Conservation (phyloP, 1,140 invertebrate genomes). For the Dreissena polymorpha region DNA sequence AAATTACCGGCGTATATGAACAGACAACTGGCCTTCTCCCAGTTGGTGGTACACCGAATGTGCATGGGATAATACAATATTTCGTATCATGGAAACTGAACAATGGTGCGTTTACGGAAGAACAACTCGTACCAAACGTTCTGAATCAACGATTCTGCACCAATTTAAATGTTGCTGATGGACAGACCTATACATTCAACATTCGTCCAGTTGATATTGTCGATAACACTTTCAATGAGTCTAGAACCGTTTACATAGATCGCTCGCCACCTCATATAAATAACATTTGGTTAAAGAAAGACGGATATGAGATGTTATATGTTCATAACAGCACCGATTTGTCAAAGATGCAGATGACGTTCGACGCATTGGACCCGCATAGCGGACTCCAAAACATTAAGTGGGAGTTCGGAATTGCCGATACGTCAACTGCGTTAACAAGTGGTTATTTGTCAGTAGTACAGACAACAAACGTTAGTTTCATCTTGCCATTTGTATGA, state of each 20-base stretch:
- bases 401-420: slow-evolving; percentile 55
- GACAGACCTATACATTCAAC: slow-evolving; percentile 56
- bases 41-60: slow-evolving; percentile 40
- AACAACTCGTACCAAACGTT: slow-evolving; percentile 37
- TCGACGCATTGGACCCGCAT: slow-evolving; percentile 58
- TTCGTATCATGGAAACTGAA: neutral
- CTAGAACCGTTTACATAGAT: slow-evolving; percentile 56
- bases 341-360: slow-evolving; percentile 58
- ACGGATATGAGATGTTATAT: slow-evolving; percentile 50
- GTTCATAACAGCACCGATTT: slow-evolving; percentile 62
- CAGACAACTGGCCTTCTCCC: slow-evolving; percentile 43
- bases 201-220: slow-evolving; percentile 57
- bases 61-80: slow-evolving; percentile 47
- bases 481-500: no score
- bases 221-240: slow-evolving; percentile 52
- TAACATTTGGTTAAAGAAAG: slow-evolving; percentile 53
- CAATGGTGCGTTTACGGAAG: neutral
- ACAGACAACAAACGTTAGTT: no score
- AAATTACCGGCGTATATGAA: slow-evolving; percentile 41
- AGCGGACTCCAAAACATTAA: slow-evolving; percentile 57
- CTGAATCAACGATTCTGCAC: slow-evolving; percentile 43
- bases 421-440: slow-evolving; percentile 42
- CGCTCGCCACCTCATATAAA: slow-evolving; percentile 53
- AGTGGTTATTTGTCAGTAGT: slow-evolving; percentile 38
- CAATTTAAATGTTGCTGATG: slow-evolving; percentile 42